Percentiles rank a stretch among this genome's conserved stretches.
phyloP scores from a whole-genome alignment of 2,888 invertebrate genomes.

The Ectropis crepuscularia region DNA sequence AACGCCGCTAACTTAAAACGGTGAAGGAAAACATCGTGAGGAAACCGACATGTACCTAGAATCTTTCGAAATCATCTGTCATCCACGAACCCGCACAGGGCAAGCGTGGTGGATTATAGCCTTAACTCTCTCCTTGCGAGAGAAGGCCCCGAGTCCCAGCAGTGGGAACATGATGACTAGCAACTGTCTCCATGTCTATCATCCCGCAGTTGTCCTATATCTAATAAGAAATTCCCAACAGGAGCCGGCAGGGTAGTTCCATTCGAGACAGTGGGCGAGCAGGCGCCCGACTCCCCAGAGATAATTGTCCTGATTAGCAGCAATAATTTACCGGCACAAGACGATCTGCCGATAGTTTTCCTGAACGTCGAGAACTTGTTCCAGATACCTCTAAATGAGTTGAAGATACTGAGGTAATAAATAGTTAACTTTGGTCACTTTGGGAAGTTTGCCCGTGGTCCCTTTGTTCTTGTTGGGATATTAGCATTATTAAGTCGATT shows the following conservation, averaged over 20 bases:
- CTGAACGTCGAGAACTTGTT: constrained; percentile 63
- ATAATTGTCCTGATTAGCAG: constrained; percentile 66
- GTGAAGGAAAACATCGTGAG: too few species aligned
- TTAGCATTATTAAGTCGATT: constrained; percentile 19
- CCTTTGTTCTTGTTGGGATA: constrained; percentile 19
- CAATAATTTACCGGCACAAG: constrained; percentile 66
- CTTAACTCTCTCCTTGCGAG: too few species aligned
- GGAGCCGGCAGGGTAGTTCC: constrained; percentile 66
- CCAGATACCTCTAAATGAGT: constrained; percentile 59
- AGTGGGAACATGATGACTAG: too few species aligned
- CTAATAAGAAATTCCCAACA: constrained; percentile 45
- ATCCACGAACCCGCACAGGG: too few species aligned
- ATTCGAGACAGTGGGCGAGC: constrained; percentile 58
- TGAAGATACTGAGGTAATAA: constrained; percentile 59
- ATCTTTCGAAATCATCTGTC: too few species aligned
- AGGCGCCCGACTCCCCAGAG: constrained; percentile 60
- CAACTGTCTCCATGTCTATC: constrained; percentile 14
- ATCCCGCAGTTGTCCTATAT: constrained; percentile 12
- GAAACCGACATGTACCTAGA: too few species aligned
- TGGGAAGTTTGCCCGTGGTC: constrained; percentile 14
- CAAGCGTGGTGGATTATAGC: too few species aligned
- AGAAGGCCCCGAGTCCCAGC: too few species aligned
- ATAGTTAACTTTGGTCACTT: constrained; percentile 29
- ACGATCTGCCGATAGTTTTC: constrained; percentile 70
- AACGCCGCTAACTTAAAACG: too few species aligned